Percentiles rank a stretch among this genome's conserved stretches.
Evolutionary conservation across 1,140 invertebrate species (phyloP).

Genomic region (Drosophila tropicalis): DNA sequence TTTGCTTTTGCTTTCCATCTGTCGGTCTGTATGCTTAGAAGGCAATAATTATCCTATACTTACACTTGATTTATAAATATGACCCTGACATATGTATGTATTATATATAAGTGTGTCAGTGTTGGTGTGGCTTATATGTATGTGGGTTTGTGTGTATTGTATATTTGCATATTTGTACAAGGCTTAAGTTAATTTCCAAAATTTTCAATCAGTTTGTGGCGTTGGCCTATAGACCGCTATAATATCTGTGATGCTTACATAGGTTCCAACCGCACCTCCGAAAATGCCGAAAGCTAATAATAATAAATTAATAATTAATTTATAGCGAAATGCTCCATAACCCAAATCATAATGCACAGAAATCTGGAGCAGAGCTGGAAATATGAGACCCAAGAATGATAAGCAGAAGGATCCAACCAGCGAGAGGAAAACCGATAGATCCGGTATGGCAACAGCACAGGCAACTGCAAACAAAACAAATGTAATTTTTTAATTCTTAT

Average conservation of each 20-base stretch:
- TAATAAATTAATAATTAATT: constrained; percentile 85
- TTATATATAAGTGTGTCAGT: not conserved
- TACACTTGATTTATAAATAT: not conserved
- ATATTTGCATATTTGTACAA: constrained; percentile 2
- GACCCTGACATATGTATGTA: not conserved
- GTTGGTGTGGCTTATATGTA: not conserved
- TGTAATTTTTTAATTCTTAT: not conserved
- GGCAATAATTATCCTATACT: not conserved
- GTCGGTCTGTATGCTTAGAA: not conserved
- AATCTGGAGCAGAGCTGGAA: constrained; percentile 91
- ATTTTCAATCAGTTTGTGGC: constrained; percentile 5
- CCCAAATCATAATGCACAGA: constrained; percentile 68
- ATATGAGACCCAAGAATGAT: constrained; percentile 95
- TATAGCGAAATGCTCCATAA: constrained; percentile 83
- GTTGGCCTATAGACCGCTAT: constrained; percentile 69
- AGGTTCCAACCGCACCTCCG: constrained; percentile 89
- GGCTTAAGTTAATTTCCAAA: not conserved
- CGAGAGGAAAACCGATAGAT: constrained; percentile 95
- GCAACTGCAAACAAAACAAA: constrained; percentile 85
- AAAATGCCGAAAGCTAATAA: constrained; percentile 87
- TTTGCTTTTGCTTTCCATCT: not conserved
- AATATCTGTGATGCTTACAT: constrained; percentile 87
- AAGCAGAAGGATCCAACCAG: constrained; percentile 94
- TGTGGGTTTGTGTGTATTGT: not conserved
- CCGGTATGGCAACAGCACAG: constrained; percentile 92